Conservation (phyloP, 2,113 vertebrate species). For the Penelope pileata region DNA sequence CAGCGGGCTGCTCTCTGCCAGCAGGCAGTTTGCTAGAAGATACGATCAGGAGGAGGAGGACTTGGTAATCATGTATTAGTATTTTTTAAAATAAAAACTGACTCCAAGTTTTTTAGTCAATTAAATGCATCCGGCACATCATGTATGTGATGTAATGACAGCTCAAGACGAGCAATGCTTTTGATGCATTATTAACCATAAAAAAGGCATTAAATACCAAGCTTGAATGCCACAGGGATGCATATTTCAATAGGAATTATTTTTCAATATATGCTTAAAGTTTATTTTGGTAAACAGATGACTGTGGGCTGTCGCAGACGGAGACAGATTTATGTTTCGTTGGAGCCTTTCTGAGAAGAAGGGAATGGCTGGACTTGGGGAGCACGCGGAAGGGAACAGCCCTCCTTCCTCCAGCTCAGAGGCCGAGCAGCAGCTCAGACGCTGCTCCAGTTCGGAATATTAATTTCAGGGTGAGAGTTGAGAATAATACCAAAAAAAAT, state of each 20-base stretch:
- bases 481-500: background rate
- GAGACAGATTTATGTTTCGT: slow-evolving; percentile 77
- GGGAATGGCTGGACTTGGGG: slow-evolving; percentile 71
- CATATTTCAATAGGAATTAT: slow-evolving; percentile 83
- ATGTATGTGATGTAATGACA: slow-evolving; percentile 78
- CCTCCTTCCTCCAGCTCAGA: slow-evolving; percentile 58
- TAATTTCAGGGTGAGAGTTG: slow-evolving; percentile 8
- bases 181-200: slow-evolving; percentile 84
- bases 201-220: slow-evolving; percentile 82
- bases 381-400: slow-evolving; percentile 43
- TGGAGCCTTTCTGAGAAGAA: slow-evolving; percentile 70
- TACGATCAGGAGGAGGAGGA: slow-evolving; percentile 29
- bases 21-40: slow-evolving; percentile 37
- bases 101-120: slow-evolving; percentile 75
- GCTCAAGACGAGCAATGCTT: slow-evolving; percentile 75
- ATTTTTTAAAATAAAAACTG: slow-evolving; percentile 70
- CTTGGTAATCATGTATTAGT: slow-evolving; percentile 71
- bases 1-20: slow-evolving; percentile 21
- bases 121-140: slow-evolving; percentile 75
- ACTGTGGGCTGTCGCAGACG: slow-evolving; percentile 75
- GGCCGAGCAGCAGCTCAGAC: slow-evolving; percentile 17
- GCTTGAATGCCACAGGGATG: slow-evolving; percentile 79
- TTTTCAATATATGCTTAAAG: slow-evolving; percentile 82
- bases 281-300: slow-evolving; percentile 85
- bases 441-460: background rate